phyloP scores from a whole-genome alignment of 2,888 invertebrate genomes.

The Autographa gamma region DNA sequence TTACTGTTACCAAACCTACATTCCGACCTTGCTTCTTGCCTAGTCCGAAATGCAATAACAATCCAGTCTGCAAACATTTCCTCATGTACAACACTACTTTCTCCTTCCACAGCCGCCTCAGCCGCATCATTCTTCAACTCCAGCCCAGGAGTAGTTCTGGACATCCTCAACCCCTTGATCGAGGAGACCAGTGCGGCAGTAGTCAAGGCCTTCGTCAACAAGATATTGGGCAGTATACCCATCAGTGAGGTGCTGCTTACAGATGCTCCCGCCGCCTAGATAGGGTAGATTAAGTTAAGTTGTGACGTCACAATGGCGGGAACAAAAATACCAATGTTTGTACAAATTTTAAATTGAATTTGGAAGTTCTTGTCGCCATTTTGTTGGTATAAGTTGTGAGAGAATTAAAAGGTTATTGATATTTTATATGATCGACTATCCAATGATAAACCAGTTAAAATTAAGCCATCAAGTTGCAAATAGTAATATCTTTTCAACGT shows the following conservation, averaged over 20 bases:
- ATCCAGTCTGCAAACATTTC: neutral
- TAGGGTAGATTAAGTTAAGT: constrained; percentile 8
- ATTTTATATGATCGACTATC: too few species aligned
- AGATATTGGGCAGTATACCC: constrained; percentile 89
- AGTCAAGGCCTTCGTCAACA: constrained; percentile 89
- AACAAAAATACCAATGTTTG: neutral
- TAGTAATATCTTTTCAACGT: too few species aligned
- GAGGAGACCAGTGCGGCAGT: constrained; percentile 91
- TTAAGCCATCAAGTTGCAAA: too few species aligned
- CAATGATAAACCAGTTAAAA: too few species aligned
- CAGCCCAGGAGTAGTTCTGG: constrained; percentile 90
- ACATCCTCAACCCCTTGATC: constrained; percentile 91
- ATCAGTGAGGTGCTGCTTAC: constrained; percentile 87
- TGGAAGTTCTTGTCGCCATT: neutral
- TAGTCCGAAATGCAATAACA: neutral
- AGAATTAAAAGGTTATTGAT: too few species aligned
- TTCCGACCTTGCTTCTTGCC: too few species aligned
- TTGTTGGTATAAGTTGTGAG: neutral
- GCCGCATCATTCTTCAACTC: constrained; percentile 92
- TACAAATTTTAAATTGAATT: neutral
- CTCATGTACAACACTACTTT: neutral
- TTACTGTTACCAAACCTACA: neutral
- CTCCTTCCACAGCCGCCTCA: constrained; percentile 88
- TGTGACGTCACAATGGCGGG: neutral
- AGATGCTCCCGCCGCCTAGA: constrained; percentile 51